Evolutionary conservation across 1,140 invertebrate genomes (phyloP), one percentile per base, ranked within the genome.

Genomic region (Drosophila kanapiae): DNA sequence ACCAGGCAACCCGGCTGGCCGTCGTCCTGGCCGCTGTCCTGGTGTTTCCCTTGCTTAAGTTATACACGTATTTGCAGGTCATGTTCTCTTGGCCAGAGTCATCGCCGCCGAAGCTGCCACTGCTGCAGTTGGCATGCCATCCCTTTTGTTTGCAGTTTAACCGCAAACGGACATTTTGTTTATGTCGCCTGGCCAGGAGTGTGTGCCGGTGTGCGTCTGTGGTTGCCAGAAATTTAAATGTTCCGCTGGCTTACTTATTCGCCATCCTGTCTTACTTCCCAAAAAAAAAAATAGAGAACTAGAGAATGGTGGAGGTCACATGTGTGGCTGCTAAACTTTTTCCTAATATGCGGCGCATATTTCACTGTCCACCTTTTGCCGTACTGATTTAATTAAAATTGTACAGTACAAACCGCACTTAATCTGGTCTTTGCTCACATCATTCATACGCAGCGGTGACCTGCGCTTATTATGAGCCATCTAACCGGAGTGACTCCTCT

Each of bases 191-290:
- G 40, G 56, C 60, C 33, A 27, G 18, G 51, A 64, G 70, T 33
- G 51, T 56, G 53, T 40, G 53, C 5, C 53, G 23, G 42, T 47
- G 69, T 75, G 56, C 75, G 70, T 79, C 77, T 86, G 82, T 53
- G 82, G 82, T 63, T 81, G 60, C 47, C 67, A 65, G 47, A 84
- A 91, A 90, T 82, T 81, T 75, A 91, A 90, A 86, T 85, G 85
- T 85, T 90, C 75, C 69, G 65, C 72, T 91, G 60, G 68, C 74
- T 85, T 72, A 82, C 74, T 75, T 81, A 58, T n/a, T 60, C 67
- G 53, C 53, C 53, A 56, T 56, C 53, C 53, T 56, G 53, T 56
- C 53, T 56, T 56, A 16, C 37, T 65, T 37, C 18, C 14, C 13
- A n/a, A 18, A 14, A 16, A n/a, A 40, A 35, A 38, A 45, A 9